phyloP scores from a whole-genome alignment of 2,797 vertebrate species.

The Rhabdomys pumilio region DNA sequence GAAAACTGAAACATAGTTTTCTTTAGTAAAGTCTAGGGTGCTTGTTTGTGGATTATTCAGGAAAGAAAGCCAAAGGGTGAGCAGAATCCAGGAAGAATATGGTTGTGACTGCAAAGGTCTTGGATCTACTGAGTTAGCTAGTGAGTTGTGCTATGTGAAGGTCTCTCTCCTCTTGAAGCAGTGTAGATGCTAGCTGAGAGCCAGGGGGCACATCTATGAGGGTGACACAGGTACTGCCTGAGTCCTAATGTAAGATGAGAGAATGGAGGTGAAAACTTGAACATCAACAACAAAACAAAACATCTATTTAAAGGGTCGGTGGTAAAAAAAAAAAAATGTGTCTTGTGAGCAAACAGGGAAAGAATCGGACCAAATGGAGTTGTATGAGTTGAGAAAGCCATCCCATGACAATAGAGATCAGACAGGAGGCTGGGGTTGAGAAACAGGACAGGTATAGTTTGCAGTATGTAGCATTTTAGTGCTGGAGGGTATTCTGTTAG shows the following conservation, averaged over 20 bases:
- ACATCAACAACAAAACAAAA: neutral
- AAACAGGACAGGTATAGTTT: neutral
- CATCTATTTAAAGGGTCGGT: neutral
- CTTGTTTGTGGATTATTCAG: neutral
- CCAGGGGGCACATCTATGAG: fast-evolving
- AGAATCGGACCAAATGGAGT: neutral
- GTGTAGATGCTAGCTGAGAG: neutral
- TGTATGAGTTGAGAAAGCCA: neutral
- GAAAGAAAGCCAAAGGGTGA: neutral
- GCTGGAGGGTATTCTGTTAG: neutral
- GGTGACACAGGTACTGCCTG: neutral
- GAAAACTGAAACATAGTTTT: neutral
- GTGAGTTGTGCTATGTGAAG: neutral
- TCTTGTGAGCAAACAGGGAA: neutral
- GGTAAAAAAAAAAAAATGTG: too few species aligned
- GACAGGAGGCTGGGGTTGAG: neutral
- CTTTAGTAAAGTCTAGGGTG: neutral
- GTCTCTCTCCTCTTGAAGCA: neutral
- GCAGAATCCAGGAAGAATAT: neutral
- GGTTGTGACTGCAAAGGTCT: neutral
- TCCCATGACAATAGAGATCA: too few species aligned
- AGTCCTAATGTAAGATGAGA: neutral
- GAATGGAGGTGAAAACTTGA: neutral
- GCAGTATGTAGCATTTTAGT: too few species aligned
- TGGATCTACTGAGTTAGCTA: neutral